Evolutionary conservation across 2,797 vertebrate genomes (phyloP).

Genomic region (Steatocranus sp.): DNA sequence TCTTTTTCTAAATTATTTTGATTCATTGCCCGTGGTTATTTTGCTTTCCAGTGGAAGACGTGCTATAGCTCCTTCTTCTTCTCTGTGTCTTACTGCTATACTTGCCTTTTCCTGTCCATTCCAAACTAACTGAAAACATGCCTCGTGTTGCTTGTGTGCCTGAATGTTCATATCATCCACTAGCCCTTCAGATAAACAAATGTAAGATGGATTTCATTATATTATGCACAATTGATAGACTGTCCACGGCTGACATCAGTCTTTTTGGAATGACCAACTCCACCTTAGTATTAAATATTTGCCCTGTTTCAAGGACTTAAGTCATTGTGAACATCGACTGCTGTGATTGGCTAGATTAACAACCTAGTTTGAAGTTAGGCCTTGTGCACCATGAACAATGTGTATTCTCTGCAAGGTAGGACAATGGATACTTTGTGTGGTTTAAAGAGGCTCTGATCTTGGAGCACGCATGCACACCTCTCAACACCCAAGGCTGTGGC

Average conservation of each 20-base stretch:
- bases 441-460: neutral
- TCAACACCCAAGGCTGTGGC: neutral
- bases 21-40: neutral
- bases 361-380: slow-evolving; percentile 25
- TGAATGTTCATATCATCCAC: neutral
- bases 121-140: neutral
- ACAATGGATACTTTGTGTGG: slow-evolving; percentile 48
- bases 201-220: neutral
- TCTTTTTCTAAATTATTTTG: neutral
- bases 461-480: neutral
- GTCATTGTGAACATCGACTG: slow-evolving; percentile 12
- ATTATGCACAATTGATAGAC: neutral
- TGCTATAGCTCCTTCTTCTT: neutral
- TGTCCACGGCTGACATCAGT: neutral
- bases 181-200: neutral
- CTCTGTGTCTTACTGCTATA: neutral
- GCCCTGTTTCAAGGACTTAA: slow-evolving; percentile 18
- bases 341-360: slow-evolving; percentile 36
- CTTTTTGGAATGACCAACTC: neutral
- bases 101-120: neutral
- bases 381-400: slow-evolving; percentile 39
- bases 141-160: neutral
- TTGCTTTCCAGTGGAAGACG: neutral
- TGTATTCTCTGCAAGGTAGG: slow-evolving; percentile 4
- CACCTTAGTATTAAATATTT: slow-evolving; percentile 18